These are phyloP conservation scores for Anticlea derivata DNA, from an alignment of 2,888 invertebrate genomes.

Conservation along the genomic window DNA sequence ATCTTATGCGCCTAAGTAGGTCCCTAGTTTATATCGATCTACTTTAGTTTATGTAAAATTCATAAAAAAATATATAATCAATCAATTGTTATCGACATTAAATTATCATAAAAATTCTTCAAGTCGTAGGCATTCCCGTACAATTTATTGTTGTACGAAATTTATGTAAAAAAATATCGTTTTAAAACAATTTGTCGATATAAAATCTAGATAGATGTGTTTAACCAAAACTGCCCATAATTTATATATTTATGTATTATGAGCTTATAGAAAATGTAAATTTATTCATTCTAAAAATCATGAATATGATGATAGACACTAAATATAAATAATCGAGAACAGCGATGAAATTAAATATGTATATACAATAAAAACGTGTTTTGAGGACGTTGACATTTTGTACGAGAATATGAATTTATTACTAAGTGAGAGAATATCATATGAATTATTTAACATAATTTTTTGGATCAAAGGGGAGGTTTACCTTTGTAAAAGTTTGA, in stretches of 20 bases:
- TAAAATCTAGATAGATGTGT: constrained; percentile 11
- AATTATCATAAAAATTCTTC: too few species aligned
- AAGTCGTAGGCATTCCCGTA: neutral
- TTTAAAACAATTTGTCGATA: constrained; percentile 19
- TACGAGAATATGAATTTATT: constrained; percentile 30
- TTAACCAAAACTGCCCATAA: constrained; percentile 16
- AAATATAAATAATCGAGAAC: constrained; percentile 22
- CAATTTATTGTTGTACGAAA: neutral
- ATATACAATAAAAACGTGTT: constrained; percentile 29
- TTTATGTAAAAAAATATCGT: neutral
- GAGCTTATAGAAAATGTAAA: constrained; percentile 22
- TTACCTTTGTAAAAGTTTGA: constrained; percentile 6
- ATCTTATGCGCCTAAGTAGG: too few species aligned
- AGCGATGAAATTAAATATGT: constrained; percentile 26
- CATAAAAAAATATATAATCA: too few species aligned
- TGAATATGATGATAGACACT: constrained; percentile 22
- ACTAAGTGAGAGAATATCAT: constrained; percentile 21
- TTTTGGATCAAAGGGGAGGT: constrained; percentile 24
- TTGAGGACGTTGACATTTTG: constrained; percentile 31
- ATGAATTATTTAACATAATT: constrained; percentile 17
- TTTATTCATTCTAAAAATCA: constrained; percentile 30
- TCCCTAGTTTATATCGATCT: too few species aligned
- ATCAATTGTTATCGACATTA: too few species aligned
- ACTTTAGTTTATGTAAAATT: too few species aligned
- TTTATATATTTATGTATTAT: constrained; percentile 9